These are phyloP conservation scores for Benitochromis conjunctus DNA, from an alignment of 2,113 vertebrate species.

Conservation along the genomic window DNA sequence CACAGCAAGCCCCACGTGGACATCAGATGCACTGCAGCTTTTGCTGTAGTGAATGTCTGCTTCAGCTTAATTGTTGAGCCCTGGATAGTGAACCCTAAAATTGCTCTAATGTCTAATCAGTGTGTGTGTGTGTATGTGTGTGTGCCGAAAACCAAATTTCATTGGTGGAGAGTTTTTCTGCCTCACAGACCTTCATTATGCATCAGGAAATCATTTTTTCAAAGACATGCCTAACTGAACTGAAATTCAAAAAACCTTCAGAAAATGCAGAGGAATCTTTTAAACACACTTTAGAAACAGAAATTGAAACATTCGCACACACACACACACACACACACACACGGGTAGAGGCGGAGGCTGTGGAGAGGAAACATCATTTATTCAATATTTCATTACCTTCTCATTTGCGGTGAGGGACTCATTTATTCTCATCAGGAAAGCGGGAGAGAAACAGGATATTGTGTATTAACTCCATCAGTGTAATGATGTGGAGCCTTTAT, in stretches of 20 bases:
- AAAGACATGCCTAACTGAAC: background rate
- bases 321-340: background rate
- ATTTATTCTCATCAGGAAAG: conserved; percentile 47
- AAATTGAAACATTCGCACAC: background rate
- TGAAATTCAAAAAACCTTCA: background rate
- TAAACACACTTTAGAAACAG: background rate
- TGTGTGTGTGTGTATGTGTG: background rate
- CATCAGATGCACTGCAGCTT: background rate
- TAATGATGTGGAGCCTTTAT: conserved; percentile 40
- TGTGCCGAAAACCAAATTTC: background rate
- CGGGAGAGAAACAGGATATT: conserved; percentile 9
- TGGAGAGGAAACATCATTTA: conserved; percentile 23
- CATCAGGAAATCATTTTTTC: background rate
- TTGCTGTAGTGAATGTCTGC: background rate
- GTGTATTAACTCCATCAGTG: conserved; percentile 36
- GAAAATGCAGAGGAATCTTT: background rate
- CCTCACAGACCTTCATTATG: background rate
- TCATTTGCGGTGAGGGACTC: conserved; percentile 5
- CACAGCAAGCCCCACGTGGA: background rate
- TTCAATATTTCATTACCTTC: conserved; percentile 44
- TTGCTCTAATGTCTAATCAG: background rate
- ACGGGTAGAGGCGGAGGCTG: background rate
- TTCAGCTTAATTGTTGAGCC: background rate
- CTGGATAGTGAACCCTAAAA: background rate
- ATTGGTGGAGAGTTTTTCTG: background rate